Conservation (phyloP, 37 sponge, comb jelly and placozoan genomes). For the Chondrilla cf. caribensis region DNA sequence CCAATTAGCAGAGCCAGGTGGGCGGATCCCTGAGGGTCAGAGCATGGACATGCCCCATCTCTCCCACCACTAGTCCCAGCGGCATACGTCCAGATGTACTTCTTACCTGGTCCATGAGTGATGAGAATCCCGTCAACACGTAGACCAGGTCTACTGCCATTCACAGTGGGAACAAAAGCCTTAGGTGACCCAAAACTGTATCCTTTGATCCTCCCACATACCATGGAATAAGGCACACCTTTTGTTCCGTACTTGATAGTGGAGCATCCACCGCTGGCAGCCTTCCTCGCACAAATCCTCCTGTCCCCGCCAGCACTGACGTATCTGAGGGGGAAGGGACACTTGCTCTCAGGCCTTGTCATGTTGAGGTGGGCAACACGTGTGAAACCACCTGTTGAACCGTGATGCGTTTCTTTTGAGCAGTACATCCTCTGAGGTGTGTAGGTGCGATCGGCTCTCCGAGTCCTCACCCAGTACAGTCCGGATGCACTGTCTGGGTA, state of each 20-base stretch:
- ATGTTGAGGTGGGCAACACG: not conserved
- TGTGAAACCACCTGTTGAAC: not conserved
- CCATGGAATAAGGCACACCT: not conserved
- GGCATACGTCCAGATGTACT: not conserved
- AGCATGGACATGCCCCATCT: not conserved
- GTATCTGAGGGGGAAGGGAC: not conserved
- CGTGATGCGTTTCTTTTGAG: not conserved
- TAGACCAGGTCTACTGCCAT: not conserved
- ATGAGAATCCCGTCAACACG: not conserved
- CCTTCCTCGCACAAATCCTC: not conserved
- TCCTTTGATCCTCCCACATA: constrained; percentile 6
- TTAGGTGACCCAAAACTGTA: not conserved
- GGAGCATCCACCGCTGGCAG: not conserved
- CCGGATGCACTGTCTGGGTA: not conserved
- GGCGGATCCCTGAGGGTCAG: too few relatives aligned
- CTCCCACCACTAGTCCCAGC: not conserved
- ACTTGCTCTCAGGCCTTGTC: not conserved
- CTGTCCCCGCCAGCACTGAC: not conserved
- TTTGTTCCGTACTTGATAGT: not conserved
- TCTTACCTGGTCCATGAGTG: not conserved
- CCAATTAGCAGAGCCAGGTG: not conserved
- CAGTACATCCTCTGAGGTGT: not conserved
- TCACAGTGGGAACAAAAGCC: not conserved
- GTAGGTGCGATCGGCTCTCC: not conserved
- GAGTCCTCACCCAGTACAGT: not conserved